Conservation (phyloP, 1,140 invertebrate species). For the Dendroctonus ponderosae region DNA sequence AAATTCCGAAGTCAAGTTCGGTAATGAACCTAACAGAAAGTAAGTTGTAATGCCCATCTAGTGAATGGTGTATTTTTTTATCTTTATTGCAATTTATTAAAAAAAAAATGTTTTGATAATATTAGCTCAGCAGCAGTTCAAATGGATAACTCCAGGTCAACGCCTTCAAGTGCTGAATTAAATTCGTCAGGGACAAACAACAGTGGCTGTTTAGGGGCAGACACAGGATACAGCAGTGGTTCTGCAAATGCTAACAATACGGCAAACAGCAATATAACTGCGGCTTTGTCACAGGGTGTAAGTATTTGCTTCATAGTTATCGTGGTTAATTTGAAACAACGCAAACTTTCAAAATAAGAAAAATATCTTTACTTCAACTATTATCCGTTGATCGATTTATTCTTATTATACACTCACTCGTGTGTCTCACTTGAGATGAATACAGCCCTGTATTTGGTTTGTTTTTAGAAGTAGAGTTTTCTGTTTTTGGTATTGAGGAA, state of each 20-base stretch:
- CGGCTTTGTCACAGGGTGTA: conserved; percentile 49
- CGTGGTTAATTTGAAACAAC: no score
- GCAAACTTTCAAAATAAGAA: not conserved
- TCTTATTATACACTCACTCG: no score
- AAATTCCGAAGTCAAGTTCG: conserved; percentile 55
- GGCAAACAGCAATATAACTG: conserved; percentile 50
- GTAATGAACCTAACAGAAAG: conserved; percentile 17
- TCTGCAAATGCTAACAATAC: conserved; percentile 12
- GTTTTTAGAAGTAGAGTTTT: no score
- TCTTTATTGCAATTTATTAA: not conserved
- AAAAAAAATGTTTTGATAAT: not conserved
- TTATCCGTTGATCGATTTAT: not conserved
- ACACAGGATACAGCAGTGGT: conserved; percentile 39
- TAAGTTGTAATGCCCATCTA: conserved; percentile 6
- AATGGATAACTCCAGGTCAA: conserved; percentile 34
- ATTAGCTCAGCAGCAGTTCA: conserved; percentile 3
- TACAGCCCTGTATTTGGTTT: no score
- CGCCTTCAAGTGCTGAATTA: conserved; percentile 43
- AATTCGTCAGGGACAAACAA: conserved; percentile 27
- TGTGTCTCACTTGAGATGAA: no score
- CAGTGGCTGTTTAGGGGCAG: conserved; percentile 37
- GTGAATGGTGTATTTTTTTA: not conserved
- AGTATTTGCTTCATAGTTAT: conserved; percentile 31
- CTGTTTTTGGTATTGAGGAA: no score
- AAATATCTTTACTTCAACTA: not conserved